Percentiles rank a stretch among this genome's conserved stretches.
These are phyloP conservation scores for Batillaria attramentaria DNA, from an alignment of 1,140 invertebrate genomes.

Conservation along the genomic window DNA sequence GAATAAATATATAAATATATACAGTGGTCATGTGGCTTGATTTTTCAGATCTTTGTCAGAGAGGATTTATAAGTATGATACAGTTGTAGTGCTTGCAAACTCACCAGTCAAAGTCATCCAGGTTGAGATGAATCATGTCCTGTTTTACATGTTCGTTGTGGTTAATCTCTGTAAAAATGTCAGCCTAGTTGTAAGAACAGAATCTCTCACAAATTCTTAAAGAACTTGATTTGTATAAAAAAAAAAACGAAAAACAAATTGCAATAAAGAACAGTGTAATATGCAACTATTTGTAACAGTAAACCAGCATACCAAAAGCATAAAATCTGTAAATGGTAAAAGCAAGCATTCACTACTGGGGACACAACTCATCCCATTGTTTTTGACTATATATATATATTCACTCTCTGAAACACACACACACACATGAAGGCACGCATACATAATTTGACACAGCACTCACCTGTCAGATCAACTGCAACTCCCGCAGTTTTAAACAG, in stretches of 20 bases:
- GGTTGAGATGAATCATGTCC: constrained; percentile 60
- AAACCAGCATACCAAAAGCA: constrained; percentile 14
- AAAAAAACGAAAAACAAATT: too few species aligned
- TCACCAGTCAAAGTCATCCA: constrained; percentile 65
- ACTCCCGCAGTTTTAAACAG: constrained; percentile 52
- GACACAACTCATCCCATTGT: not conserved
- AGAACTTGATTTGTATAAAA: too few species aligned
- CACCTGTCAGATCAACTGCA: constrained; percentile 39
- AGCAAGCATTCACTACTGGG: not conserved
- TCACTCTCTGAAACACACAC: not conserved
- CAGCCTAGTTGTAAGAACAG: not conserved
- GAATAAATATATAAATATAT: not conserved
- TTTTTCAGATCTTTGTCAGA: not conserved
- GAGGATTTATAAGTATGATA: not conserved
- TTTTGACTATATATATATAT: not conserved
- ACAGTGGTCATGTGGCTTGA: not conserved
- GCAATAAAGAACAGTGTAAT: too few species aligned
- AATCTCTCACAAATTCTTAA: too few species aligned
- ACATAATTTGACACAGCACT: not conserved
- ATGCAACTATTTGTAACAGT: not conserved
- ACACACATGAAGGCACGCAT: not conserved
- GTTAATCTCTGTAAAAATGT: constrained; percentile 57
- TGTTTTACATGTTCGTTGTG: constrained; percentile 65
- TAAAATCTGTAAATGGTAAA: not conserved
- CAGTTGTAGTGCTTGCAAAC: constrained; percentile 30